Conservation (phyloP, 2,888 invertebrate species). For the Brachylomia viminalis region DNA sequence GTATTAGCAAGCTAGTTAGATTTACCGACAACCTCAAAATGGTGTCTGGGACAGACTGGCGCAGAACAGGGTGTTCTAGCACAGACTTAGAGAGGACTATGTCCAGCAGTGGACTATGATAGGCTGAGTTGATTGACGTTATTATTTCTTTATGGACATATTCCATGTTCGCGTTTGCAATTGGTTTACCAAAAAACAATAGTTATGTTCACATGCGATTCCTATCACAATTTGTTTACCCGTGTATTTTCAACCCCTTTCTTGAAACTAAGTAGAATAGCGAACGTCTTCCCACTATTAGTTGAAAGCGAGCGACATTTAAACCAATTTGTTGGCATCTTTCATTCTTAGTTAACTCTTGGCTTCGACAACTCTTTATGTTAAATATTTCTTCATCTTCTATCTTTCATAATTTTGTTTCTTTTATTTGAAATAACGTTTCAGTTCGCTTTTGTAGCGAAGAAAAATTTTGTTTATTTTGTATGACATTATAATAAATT, state of each 20-base stretch:
- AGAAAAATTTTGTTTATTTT: not conserved
- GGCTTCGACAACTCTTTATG: conserved; percentile 50
- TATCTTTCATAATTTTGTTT: conserved; percentile 31
- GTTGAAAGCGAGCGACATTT: conserved; percentile 51
- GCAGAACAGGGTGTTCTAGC: too few relatives aligned
- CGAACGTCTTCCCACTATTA: conserved; percentile 29
- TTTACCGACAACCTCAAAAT: too few relatives aligned
- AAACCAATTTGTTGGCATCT: conserved; percentile 67
- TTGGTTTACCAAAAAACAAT: not conserved
- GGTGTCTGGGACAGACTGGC: too few relatives aligned
- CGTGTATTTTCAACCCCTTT: conserved; percentile 35
- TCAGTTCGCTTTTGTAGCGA: not conserved
- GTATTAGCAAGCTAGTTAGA: too few relatives aligned
- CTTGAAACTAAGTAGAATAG: conserved; percentile 30
- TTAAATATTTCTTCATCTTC: conserved; percentile 9
- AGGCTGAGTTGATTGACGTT: not conserved
- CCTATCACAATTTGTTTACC: not conserved
- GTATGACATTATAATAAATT: too few relatives aligned
- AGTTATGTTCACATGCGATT: not conserved
- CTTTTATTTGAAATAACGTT: conserved; percentile 4
- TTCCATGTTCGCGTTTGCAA: not conserved
- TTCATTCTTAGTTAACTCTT: conserved; percentile 62
- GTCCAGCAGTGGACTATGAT: too few relatives aligned
- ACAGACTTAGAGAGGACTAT: too few relatives aligned
- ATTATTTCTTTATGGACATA: not conserved